Base-by-base conservation (phyloP, 2,888 invertebrate genomes). In the Entomobrya multifasciata region DNA sequence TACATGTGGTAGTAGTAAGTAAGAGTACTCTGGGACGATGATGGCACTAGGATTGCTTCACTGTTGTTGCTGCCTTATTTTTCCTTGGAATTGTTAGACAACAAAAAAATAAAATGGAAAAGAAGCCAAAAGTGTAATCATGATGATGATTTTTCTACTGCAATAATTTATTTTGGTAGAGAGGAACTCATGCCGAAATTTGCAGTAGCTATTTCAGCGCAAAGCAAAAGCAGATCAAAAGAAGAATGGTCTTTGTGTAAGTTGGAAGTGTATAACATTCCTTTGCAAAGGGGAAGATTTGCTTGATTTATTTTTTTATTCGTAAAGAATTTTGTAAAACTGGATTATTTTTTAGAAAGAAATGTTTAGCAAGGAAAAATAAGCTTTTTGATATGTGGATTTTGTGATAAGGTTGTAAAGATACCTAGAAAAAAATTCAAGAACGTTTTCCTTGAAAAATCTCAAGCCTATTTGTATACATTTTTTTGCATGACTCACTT, bases 101-200 rank as follows among this genome's bases (percentile, higher is more conserved):
- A 22, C 15, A 25, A 27, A 11, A 25, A 25, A 60, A 67, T 30
- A 52, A n/a, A n/a, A 25, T 41, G 22, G 6, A 60, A 77, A 22
- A 10, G 8, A 60, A 77, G 60, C 77, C 60, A 57, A 47, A 36
- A 72, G 41, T 60, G 60, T 77, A 77, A 57, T 60, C 77, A 60
- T 60, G 44, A 57, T 77, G 60, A 77, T 60, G 52, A 76, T 60
- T 60, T 60, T 25, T 25, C 25, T 77, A n/a, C 22, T 60, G 44
- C 25, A 60, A 41, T 57, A 77, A 72, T 49, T 72, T 72, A 72
- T 70, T 11, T n/a, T 30, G 77, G n/a, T n/a, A n/a, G n/a, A n/a
- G n/a, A 49, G 25, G 36, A 8, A 36, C 36, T 15, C 49, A 49
- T 49, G 8, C 49, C 5, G 13, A 3, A 49, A n/a, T n/a, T 49